Evolutionary conservation across 1,140 invertebrate species (phyloP).

Genomic region (Drosophila busckii): DNA sequence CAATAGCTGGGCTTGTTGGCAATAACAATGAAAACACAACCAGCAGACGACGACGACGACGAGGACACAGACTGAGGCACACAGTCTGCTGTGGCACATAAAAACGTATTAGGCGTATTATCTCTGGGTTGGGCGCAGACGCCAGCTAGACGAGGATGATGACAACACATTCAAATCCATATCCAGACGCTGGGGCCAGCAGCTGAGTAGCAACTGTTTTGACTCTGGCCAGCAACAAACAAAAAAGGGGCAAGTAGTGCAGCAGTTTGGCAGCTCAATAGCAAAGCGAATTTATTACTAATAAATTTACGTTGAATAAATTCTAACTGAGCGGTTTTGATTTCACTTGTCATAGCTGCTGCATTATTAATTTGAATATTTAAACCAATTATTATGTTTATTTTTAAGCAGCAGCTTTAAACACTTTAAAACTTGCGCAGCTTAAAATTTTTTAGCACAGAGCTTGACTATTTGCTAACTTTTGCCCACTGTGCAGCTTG

Average conservation of each 20-base stretch:
- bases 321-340: no score
- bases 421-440: no score
- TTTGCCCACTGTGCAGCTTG: no score
- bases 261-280: background rate
- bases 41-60: slow-evolving; percentile 1
- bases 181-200: background rate
- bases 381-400: no score
- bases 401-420: no score
- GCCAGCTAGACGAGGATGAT: slow-evolving; percentile 47
- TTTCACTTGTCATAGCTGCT: no score
- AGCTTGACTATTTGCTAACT: no score
- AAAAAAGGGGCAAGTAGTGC: background rate
- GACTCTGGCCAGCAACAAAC: slow-evolving; percentile 31
- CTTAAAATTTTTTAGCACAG: no score
- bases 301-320: no score
- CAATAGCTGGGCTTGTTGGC: slow-evolving; percentile 67
- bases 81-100: slow-evolving; percentile 47
- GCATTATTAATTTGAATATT: no score
- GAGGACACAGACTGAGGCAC: background rate
- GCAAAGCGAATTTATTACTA: no score
- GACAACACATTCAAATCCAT: no score
- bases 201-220: slow-evolving; percentile 38
- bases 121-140: slow-evolving; percentile 65
- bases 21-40: slow-evolving; percentile 58
- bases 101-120: slow-evolving; percentile 77